Base-by-base conservation (phyloP, 2,888 invertebrate species). In the Ornithoptera priamus region DNA sequence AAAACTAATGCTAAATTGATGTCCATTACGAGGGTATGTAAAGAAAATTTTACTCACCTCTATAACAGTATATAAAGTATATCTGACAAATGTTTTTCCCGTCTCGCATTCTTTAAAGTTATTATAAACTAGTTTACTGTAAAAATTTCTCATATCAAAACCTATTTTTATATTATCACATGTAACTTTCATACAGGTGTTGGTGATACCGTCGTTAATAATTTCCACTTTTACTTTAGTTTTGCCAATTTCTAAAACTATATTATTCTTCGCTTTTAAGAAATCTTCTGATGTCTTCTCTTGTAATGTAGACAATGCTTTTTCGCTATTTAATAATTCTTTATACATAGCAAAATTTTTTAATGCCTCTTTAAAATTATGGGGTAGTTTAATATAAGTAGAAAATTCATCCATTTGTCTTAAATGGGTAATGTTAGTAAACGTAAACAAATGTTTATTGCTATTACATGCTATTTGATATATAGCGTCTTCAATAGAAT, bases 331-430 rank as follows among this genome's bases (percentile, higher is more conserved):
- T 1, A 85, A 75, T 46, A 76, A 62, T 57, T 78, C 73, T 36
- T 73, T 75, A 22, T 73, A 73, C 20, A 72, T 73, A 57, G 74
- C 72, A 46, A 78, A 75, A 46, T 77, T 80, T 68, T 73, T 78
- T 8, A 90, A 76, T 53, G 78, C 67, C 22, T 83, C 76, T 72
- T 77, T 74, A 70, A 81, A 89, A 67, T 82, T 72, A 1, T 72
- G 59, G 1, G 89, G 88, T 22, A 92, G 73, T 75, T 83, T 86
- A 1, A 88, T 74, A 77, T 83, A 90, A 61, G 83, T 76, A 5
- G 76, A 68, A 78, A 81, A 85, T 65, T 78, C 72, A 42, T 62
- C 72, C 3, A 66, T 42, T 5, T 71, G 39, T 18, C 10, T 56
- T 67, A 71, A 67, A 46, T 71, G 30, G 12, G 70, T 62, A 30